These are phyloP conservation scores for Taeniopygia guttata DNA, from an alignment of 2,797 vertebrate genomes.

Conservation along the genomic window DNA sequence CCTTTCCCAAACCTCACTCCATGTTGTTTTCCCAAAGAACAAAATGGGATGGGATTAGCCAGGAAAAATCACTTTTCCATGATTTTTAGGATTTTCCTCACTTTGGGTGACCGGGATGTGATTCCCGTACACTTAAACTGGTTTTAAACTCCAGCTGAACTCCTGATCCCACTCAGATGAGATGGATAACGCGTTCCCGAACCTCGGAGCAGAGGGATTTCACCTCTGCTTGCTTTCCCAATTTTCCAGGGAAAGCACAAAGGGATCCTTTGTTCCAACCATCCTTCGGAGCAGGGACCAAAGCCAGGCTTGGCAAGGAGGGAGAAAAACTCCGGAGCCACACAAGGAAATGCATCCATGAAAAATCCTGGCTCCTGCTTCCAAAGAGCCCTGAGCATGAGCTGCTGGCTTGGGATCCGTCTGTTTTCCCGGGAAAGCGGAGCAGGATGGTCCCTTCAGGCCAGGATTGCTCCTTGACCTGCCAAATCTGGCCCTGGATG, in stretches of 20 bases:
- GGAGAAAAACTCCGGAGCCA: not conserved
- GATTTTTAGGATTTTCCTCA: not conserved
- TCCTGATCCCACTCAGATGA: not conserved
- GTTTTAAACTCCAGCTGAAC: not conserved
- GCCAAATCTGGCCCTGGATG: fast-evolving
- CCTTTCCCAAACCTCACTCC: fast-evolving
- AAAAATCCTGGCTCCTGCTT: not conserved
- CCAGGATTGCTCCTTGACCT: not conserved
- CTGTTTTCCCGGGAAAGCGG: not conserved
- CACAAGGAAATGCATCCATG: not conserved
- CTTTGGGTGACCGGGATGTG: fast-evolving
- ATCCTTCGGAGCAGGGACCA: not conserved
- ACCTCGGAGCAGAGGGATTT: not conserved
- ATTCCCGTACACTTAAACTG: not conserved
- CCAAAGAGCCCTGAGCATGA: not conserved
- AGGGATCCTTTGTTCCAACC: not conserved
- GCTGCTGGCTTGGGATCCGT: not conserved
- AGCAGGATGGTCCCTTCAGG: not conserved
- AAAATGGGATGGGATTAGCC: fast-evolving
- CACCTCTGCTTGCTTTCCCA: not conserved
- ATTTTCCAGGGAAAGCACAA: constrained; percentile 1
- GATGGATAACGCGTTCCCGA: fast-evolving
- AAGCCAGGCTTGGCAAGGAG: constrained; percentile 36
- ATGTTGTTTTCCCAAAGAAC: fast-evolving
- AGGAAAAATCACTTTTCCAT: fast-evolving